phyloP scores from a whole-genome alignment of 2,797 vertebrate genomes.

The Cossypha heuglini region DNA sequence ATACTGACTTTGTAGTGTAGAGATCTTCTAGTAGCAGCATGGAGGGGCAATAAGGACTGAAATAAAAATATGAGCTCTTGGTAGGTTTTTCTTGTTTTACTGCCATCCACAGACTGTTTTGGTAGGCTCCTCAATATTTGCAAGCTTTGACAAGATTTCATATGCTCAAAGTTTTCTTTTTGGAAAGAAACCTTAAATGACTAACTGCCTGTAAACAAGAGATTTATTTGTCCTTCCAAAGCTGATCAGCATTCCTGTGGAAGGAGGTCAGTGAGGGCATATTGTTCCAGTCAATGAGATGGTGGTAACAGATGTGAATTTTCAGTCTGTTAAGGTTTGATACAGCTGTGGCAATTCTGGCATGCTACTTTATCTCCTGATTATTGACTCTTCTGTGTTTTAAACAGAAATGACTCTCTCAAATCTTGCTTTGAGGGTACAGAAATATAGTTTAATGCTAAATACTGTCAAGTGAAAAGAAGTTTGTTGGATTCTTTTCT shows the following conservation, averaged over 20 bases:
- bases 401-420: neutral
- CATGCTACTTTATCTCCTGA: neutral
- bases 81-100: neutral
- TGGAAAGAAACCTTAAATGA: neutral
- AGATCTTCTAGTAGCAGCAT: neutral
- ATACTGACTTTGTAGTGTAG: neutral
- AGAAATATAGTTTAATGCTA: neutral
- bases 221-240: neutral
- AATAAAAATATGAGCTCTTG: neutral
- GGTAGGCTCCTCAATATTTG: neutral
- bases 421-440: neutral
- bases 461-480: neutral
- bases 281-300: neutral
- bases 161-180: neutral
- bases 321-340: neutral
- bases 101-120: neutral
- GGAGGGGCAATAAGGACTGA: neutral
- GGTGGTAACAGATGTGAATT: neutral
- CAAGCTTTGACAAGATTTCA: neutral
- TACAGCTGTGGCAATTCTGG: neutral
- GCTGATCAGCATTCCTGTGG: neutral
- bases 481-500: neutral
- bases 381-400: neutral
- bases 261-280: neutral
- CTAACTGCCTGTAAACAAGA: neutral